These are phyloP conservation scores for Peucedramus taeniatus DNA, from an alignment of 2,113 vertebrate genomes.

Conservation along the genomic window DNA sequence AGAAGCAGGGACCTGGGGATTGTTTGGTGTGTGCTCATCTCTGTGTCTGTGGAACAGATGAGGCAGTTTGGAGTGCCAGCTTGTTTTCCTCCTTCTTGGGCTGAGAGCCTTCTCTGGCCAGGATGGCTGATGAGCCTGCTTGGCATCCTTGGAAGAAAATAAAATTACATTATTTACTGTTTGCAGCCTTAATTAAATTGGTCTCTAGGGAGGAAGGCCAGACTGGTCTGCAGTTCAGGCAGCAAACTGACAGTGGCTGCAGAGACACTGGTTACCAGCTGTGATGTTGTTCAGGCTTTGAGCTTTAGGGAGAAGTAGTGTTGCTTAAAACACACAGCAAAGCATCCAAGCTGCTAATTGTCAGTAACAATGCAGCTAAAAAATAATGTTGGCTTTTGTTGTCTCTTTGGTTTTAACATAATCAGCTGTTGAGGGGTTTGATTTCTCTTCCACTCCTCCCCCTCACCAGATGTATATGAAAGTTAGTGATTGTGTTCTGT, in stretches of 20 bases:
- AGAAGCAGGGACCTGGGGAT: not conserved
- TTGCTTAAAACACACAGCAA: not conserved
- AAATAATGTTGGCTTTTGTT: not conserved
- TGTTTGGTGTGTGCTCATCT: not conserved
- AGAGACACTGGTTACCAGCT: conserved; percentile 54
- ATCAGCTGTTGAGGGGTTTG: not conserved
- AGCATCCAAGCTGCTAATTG: conserved; percentile 1
- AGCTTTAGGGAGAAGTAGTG: not conserved
- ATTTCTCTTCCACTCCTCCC: not conserved
- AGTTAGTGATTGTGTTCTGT: not conserved
- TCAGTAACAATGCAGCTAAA: not conserved
- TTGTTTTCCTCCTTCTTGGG: conserved; percentile 31
- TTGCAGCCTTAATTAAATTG: conserved; percentile 53
- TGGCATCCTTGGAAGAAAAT: conserved; percentile 53
- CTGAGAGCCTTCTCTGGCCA: conserved; percentile 39
- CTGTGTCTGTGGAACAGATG: not conserved
- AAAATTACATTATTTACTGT: conserved; percentile 59
- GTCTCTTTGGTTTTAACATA: not conserved
- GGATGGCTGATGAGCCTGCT: conserved; percentile 39
- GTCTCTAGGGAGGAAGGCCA: conserved; percentile 8
- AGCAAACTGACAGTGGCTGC: conserved; percentile 54
- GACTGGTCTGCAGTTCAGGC: conserved; percentile 28
- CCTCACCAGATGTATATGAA: not conserved
- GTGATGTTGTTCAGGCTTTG: conserved; percentile 39
- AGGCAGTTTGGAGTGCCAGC: not conserved